Conservation (phyloP, 92 coral and sea anemone genomes). For the Zoanthus sansibaricus region DNA sequence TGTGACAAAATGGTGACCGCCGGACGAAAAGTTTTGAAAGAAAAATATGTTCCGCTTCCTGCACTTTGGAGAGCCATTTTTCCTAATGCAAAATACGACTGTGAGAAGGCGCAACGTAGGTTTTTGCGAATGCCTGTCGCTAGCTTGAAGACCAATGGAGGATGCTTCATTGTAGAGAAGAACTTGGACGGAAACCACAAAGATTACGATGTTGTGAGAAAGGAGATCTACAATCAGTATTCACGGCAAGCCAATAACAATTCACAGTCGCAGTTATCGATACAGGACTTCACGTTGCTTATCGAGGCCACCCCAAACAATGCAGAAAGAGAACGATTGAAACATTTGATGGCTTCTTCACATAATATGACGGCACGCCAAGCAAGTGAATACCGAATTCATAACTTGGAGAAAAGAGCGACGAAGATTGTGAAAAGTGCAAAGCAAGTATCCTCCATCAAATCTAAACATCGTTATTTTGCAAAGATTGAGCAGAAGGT, state of each 20-base stretch:
- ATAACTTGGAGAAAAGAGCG: conserved; percentile 49
- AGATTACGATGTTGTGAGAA: conserved; percentile 29
- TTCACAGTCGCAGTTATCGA: conserved; percentile 1
- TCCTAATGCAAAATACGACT: conserved; percentile 49
- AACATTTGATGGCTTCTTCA: conserved; percentile 59
- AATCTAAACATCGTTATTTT: conserved; percentile 51
- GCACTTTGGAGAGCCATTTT: conserved; percentile 60
- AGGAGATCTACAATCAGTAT: conserved; percentile 20
- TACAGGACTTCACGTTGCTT: conserved; percentile 25
- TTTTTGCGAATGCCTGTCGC: conserved; percentile 66
- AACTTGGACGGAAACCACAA: conserved; percentile 14
- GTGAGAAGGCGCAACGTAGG: conserved; percentile 68
- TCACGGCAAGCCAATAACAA: neutral
- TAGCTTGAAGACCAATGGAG: conserved; percentile 28
- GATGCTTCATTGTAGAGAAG: conserved; percentile 50
- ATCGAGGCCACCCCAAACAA: conserved; percentile 13
- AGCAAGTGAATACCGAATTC: conserved; percentile 42
- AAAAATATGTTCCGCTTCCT: conserved; percentile 63
- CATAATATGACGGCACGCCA: conserved; percentile 60
- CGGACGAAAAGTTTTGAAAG: conserved; percentile 58
- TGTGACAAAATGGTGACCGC: conserved; percentile 67
- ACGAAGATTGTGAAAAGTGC: conserved; percentile 40
- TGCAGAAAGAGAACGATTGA: conserved; percentile 43
- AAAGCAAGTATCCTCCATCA: conserved; percentile 33
- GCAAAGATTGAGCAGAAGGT: conserved; percentile 57